These are phyloP conservation scores for Larimichthys polyactis DNA, from an alignment of 2,113 vertebrate genomes.

Conservation along the genomic window DNA sequence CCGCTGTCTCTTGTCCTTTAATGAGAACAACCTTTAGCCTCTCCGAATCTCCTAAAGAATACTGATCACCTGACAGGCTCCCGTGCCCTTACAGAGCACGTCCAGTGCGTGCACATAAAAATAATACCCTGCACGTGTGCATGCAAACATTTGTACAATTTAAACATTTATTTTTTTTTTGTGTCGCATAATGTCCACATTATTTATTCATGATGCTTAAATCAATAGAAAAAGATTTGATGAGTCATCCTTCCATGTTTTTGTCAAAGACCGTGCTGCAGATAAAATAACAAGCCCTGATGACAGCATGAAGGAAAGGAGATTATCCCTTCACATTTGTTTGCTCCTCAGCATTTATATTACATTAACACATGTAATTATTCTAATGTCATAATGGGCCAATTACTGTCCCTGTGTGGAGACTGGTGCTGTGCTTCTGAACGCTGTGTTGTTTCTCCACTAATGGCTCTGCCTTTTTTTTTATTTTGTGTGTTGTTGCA, in stretches of 20 bases:
- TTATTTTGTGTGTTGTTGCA: conserved; percentile 51
- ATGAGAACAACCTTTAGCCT: conserved; percentile 66
- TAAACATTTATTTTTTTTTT: conserved; percentile 38
- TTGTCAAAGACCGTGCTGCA: conserved; percentile 61
- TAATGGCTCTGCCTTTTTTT: conserved; percentile 71
- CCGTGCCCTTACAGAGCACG: background rate
- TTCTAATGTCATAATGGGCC: conserved; percentile 78
- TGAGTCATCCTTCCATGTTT: conserved; percentile 73
- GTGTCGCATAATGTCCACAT: conserved; percentile 58
- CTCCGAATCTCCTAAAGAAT: conserved; percentile 49
- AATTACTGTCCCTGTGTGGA: conserved; percentile 65
- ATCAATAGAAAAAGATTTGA: conserved; percentile 68
- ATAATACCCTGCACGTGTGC: conserved; percentile 2
- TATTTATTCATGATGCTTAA: conserved; percentile 72
- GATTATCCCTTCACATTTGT: conserved; percentile 73
- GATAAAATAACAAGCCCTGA: conserved; percentile 63
- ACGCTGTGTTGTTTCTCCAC: conserved; percentile 62
- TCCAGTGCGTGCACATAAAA: background rate
- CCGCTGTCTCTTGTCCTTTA: conserved; percentile 56
- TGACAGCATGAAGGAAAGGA: conserved; percentile 63
- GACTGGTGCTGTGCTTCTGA: conserved; percentile 65
- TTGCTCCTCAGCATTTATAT: conserved; percentile 75
- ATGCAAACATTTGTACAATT: conserved; percentile 4
- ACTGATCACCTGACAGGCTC: conserved; percentile 42
- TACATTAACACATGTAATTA: conserved; percentile 77